Conservation (phyloP, 2,113 vertebrate species). For the Porphyrio hochstetteri region DNA sequence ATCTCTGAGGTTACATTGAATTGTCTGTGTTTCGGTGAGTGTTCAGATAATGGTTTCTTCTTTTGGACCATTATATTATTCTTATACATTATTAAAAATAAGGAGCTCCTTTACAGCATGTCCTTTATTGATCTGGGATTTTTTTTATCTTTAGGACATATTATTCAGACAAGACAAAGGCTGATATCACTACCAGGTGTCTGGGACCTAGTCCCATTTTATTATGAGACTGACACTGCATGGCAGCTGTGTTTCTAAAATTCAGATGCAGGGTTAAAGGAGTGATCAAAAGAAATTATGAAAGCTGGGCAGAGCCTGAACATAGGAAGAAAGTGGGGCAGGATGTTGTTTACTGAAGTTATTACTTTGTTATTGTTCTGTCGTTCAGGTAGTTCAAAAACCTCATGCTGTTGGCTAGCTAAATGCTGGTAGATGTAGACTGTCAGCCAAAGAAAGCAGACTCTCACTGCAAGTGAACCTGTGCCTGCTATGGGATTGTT, state of each 20-base stretch:
- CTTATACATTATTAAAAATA: not conserved
- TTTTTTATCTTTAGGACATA: not conserved
- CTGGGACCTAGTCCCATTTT: not conserved
- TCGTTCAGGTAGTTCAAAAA: not conserved
- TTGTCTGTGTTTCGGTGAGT: not conserved
- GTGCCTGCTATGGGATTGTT: not conserved
- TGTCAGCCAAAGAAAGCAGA: not conserved
- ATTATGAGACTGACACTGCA: not conserved
- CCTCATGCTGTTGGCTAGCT: not conserved
- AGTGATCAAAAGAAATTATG: not conserved
- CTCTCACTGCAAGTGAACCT: not conserved
- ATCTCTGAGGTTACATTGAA: not conserved
- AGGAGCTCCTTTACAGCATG: not conserved
- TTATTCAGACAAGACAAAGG: not conserved
- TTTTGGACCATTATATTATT: not conserved
- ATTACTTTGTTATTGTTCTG: not conserved
- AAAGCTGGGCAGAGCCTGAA: not conserved
- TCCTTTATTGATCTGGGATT: not conserved
- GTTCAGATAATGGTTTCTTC: not conserved
- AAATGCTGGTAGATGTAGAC: not conserved
- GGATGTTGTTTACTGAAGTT: not conserved
- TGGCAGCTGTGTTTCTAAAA: constrained; percentile 2
- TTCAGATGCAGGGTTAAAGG: not conserved
- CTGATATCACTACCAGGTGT: not conserved
- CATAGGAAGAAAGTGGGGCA: not conserved